Evolutionary conservation across 2,888 invertebrate species (phyloP).

Genomic region (Erebia epiphron): DNA sequence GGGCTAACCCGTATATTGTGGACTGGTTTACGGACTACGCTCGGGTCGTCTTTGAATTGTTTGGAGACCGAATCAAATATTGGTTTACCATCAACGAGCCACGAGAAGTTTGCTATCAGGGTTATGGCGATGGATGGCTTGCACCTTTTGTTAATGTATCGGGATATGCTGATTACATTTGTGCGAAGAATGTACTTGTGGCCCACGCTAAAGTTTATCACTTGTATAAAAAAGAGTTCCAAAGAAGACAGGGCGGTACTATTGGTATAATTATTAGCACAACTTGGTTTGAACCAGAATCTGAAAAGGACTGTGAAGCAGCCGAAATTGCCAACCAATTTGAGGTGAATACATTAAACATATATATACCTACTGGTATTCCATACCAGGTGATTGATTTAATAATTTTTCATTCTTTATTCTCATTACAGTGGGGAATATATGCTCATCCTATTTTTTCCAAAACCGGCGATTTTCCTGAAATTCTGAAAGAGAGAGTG

Average conservation of each 20-base stretch:
- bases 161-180: constrained; percentile 67
- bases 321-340: constrained; percentile 76
- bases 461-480: constrained; percentile 83
- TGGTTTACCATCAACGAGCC: constrained; percentile 82
- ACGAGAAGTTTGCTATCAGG: constrained; percentile 49
- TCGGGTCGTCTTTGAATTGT: constrained; percentile 54
- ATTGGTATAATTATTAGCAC: constrained; percentile 44
- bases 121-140: constrained; percentile 59
- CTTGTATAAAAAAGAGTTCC: constrained; percentile 54
- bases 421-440: constrained; percentile 76
- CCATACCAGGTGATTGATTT: too few relatives aligned
- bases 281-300: constrained; percentile 58
- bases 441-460: constrained; percentile 84
- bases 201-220: constrained; percentile 74
- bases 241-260: constrained; percentile 47
- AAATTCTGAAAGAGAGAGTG: constrained; percentile 80
- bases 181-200: constrained; percentile 64
- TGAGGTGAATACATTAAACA: too few relatives aligned
- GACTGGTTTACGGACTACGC: constrained; percentile 66
- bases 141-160: constrained; percentile 53
- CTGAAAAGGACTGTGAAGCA: constrained; percentile 58
- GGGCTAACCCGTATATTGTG: constrained; percentile 58
- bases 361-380: too few relatives aligned
- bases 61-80: constrained; percentile 63
- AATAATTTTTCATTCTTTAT: too few relatives aligned